Evolutionary conservation across 2,888 invertebrate genomes (phyloP), one percentile per base, ranked within the genome.

Genomic region (Elaeidobius kamerunicus): DNA sequence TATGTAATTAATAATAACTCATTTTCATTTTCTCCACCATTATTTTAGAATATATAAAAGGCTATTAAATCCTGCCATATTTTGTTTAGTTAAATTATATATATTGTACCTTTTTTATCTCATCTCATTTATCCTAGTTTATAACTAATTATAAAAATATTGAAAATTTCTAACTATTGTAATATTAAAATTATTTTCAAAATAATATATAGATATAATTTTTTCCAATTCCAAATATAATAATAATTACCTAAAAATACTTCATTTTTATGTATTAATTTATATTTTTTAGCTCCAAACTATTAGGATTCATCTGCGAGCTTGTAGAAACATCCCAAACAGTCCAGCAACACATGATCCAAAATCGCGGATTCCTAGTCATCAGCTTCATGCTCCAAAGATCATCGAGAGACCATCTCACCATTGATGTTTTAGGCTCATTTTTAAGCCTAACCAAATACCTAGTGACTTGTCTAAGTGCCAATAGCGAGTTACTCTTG

Each of bases 261-360:
- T n/a, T n/a, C n/a, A n/a, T 14, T n/a, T n/a, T n/a, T n/a, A n/a
- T n/a, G 9, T 40, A 7, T 27, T 27, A 5, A 11, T 41, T 41
- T 41, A 16, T 60, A 57, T 45, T 57, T 75, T 76, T 58, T 77
- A 91, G 96, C 80, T 93, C 94, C 44, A 96, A 95, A 72, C 81
- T 99, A 59, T 82, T 99, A 73, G 92, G 94, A 57, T 93, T 99
- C 78, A 91, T 99, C 66, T 96, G 96, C 74, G 96, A 97, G 69
- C 79, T 99, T 69, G 91, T 99, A 62, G 95, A 96, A 74, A 92
- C 92, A 35, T 98, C 97, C 63, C 88, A 91, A 70, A 95, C 95
- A 30, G 96, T 98, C 54, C 99, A 99, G 72, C 98, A 99, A 72
- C 99, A 99, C 74, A 94, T 99, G 90, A 91, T 97, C 73, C 98